These are phyloP conservation scores for Dicranocentrus wangi DNA, from an alignment of 2,888 invertebrate species.

Conservation along the genomic window DNA sequence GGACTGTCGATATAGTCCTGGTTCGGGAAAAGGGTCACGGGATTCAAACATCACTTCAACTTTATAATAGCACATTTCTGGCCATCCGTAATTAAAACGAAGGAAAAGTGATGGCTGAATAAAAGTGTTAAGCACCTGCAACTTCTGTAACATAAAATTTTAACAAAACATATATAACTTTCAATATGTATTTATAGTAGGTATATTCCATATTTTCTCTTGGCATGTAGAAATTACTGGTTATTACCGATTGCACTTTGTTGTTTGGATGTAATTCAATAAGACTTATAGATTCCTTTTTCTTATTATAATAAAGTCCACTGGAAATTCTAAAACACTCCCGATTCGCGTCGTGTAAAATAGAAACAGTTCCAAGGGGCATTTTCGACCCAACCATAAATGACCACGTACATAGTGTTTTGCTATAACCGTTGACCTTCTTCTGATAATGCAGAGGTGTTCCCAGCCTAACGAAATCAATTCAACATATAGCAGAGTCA, in stretches of 20 bases:
- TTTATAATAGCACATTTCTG: slow-evolving; percentile 71
- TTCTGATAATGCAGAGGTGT: slow-evolving; percentile 43
- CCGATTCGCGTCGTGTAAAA: slow-evolving; percentile 60
- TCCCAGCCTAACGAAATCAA: slow-evolving; percentile 17
- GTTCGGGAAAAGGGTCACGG: slow-evolving; percentile 76
- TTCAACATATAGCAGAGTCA: neutral
- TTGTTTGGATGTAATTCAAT: slow-evolving; percentile 69
- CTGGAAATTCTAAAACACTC: slow-evolving; percentile 57
- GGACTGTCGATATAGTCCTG: slow-evolving; percentile 85
- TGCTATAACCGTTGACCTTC: slow-evolving; percentile 27
- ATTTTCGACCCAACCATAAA: slow-evolving; percentile 59
- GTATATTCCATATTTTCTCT: too few relatives aligned
- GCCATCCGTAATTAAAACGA: slow-evolving; percentile 69
- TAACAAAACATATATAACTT: neutral
- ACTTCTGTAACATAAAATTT: slow-evolving; percentile 55
- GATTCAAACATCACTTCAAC: slow-evolving; percentile 78
- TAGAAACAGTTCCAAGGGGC: slow-evolving; percentile 64
- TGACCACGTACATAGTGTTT: slow-evolving; percentile 42
- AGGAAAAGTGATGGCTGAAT: slow-evolving; percentile 67
- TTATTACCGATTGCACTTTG: slow-evolving; percentile 61
- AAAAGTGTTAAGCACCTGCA: slow-evolving; percentile 71
- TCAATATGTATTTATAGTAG: too few relatives aligned
- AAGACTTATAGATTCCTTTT: slow-evolving; percentile 58
- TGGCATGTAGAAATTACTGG: neutral
- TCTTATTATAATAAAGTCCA: slow-evolving; percentile 61